Evolutionary conservation across 92 coral and sea anemone genomes (phyloP).

Genomic region (Galaxea fascicularis): DNA sequence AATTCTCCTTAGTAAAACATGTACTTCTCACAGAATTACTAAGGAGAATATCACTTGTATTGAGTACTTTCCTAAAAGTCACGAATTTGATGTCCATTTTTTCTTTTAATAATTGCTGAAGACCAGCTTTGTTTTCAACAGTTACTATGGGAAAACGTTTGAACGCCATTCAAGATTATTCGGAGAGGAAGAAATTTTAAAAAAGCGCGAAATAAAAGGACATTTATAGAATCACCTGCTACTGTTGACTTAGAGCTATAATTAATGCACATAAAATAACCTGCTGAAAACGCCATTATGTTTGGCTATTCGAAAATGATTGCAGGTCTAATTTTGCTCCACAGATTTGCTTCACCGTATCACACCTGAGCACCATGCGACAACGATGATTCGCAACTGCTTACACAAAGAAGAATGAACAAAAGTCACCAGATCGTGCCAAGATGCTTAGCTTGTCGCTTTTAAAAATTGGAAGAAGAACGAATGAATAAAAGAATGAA

Average conservation of each 20-base stretch:
- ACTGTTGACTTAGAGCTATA: neutral
- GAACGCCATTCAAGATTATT: neutral
- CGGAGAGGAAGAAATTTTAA: neutral
- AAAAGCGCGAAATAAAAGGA: neutral
- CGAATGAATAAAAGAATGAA: too few relatives aligned
- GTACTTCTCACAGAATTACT: neutral
- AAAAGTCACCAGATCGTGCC: too few relatives aligned
- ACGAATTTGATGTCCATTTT: neutral
- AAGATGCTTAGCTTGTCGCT: too few relatives aligned
- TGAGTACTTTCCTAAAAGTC: neutral
- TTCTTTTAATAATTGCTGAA: neutral
- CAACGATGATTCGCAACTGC: too few relatives aligned
- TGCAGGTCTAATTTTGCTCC: neutral
- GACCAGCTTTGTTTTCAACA: neutral
- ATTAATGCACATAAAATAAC: neutral
- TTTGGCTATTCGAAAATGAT: neutral
- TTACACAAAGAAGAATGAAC: too few relatives aligned
- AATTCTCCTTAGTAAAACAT: neutral
- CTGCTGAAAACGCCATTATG: neutral
- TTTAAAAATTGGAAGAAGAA: too few relatives aligned
- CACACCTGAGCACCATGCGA: too few relatives aligned
- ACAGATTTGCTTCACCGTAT: too few relatives aligned
- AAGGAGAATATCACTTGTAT: neutral
- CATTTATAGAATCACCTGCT: constrained; percentile 16
- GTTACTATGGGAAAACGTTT: neutral